Evolutionary conservation across 1,140 invertebrate species (phyloP).

Genomic region (Ips typographus): DNA sequence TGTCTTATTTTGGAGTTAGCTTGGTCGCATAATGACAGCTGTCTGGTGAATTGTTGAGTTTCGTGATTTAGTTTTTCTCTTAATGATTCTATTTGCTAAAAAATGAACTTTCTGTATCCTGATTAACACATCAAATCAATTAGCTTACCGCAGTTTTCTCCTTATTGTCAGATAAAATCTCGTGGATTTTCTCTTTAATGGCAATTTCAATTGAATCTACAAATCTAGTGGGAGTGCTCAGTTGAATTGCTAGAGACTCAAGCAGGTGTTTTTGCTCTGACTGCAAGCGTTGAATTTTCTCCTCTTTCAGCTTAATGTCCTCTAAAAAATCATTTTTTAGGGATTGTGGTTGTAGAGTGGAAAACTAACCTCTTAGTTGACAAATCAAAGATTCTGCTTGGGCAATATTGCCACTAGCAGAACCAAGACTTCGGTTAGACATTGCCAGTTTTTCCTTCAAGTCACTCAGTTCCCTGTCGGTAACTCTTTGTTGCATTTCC

Average conservation of each 20-base stretch:
- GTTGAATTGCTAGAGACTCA: conserved; percentile 66
- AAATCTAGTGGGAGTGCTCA: conserved; percentile 68
- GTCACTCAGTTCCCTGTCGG: conserved; percentile 66
- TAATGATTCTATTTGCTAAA: conserved; percentile 68
- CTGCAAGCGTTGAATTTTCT: conserved; percentile 65
- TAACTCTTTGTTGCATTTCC: conserved; percentile 64
- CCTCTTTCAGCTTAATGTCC: conserved; percentile 68
- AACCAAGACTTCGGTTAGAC: conserved; percentile 63
- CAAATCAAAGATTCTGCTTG: conserved; percentile 67
- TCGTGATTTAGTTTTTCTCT: conserved; percentile 68
- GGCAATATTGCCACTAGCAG: conserved; percentile 67
- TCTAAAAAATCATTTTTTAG: conserved; percentile 49
- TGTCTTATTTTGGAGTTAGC: conserved; percentile 62
- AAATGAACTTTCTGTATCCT: conserved; percentile 8
- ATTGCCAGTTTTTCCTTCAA: conserved; percentile 65
- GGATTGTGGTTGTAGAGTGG: not conserved
- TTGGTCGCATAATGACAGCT: conserved; percentile 65
- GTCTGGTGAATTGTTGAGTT: conserved; percentile 62
- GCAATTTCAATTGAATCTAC: conserved; percentile 70
- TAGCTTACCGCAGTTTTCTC: conserved; percentile 67
- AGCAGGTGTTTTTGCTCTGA: conserved; percentile 65
- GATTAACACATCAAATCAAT: not conserved
- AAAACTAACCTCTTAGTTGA: conserved; percentile 63
- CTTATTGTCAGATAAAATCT: conserved; percentile 73
- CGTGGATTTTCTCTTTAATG: conserved; percentile 74